Conservation (phyloP, 1,140 invertebrate species). For the Contarinia nasturtii region DNA sequence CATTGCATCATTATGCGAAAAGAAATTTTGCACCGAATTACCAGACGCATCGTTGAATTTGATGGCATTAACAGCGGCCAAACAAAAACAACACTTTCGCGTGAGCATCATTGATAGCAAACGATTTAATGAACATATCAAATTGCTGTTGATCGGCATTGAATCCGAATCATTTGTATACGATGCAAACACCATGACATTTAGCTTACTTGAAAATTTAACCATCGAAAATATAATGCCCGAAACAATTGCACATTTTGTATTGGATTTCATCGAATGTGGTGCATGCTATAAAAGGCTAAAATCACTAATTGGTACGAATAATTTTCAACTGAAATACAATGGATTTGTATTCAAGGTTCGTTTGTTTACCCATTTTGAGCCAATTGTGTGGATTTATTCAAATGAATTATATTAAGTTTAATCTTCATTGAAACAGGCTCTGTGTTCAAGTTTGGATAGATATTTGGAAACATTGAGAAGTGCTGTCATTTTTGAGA, state of each 20-base stretch:
- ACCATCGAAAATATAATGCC: slow-evolving; percentile 11
- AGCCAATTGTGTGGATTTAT: no score
- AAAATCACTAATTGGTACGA: slow-evolving; percentile 3
- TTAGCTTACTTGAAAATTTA: slow-evolving; percentile 7
- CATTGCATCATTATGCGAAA: background rate
- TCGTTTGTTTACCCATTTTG: background rate
- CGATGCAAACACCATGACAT: slow-evolving; percentile 2
- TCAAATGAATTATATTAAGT: background rate
- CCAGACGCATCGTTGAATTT: background rate
- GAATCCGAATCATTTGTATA: slow-evolving; percentile 25
- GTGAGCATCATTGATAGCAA: slow-evolving; percentile 12
- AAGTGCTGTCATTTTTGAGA: slow-evolving; percentile 3
- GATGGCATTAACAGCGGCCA: background rate
- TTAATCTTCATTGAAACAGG: background rate
- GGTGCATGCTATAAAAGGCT: slow-evolving; percentile 13
- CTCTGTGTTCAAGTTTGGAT: slow-evolving; percentile 5
- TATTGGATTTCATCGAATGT: slow-evolving; percentile 11
- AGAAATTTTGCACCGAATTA: slow-evolving; percentile 1
- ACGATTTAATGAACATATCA: slow-evolving; percentile 23
- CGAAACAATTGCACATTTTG: slow-evolving; percentile 9
- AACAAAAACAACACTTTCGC: background rate
- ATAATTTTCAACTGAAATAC: slow-evolving; percentile 6
- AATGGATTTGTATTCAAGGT: slow-evolving; percentile 10
- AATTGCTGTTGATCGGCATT: slow-evolving; percentile 25
- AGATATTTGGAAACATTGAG: slow-evolving; percentile 2